phyloP scores from a whole-genome alignment of 2,113 vertebrate genomes.

The Oophaga pumilio region DNA sequence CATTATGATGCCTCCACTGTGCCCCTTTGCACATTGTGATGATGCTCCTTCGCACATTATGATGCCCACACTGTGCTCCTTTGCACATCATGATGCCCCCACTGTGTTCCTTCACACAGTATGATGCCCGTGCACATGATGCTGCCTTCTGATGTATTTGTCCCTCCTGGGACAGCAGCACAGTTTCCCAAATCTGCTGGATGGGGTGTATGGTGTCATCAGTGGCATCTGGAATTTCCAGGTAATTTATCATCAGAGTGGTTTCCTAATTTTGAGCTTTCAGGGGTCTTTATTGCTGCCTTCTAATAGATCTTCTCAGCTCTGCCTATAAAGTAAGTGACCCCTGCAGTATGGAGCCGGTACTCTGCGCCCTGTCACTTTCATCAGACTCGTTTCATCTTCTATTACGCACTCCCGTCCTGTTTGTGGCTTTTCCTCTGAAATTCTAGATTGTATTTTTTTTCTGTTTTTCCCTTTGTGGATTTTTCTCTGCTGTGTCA shows the following conservation, averaged over 20 bases:
- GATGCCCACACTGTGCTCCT: no score
- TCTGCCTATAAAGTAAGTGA: not conserved
- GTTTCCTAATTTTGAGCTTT: not conserved
- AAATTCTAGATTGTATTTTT: not conserved
- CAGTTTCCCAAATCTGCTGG: no score
- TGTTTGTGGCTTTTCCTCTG: not conserved
- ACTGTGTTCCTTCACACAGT: no score
- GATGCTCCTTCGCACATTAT: no score
- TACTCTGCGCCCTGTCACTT: not conserved
- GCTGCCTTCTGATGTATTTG: no score
- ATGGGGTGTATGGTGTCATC: not conserved
- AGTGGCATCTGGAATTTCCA: not conserved
- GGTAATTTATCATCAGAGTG: not conserved
- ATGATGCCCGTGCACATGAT: no score
- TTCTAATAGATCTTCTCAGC: not conserved
- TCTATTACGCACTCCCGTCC: constrained; percentile 3
- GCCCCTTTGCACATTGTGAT: no score
- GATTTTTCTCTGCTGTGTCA: constrained; percentile 7
- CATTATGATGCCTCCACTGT: no score
- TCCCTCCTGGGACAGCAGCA: no score
- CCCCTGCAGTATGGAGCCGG: not conserved
- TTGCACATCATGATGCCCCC: no score
- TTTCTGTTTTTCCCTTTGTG: not conserved
- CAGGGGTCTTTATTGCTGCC: not conserved
- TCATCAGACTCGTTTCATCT: constrained; percentile 24